A percentile compares a stretch with the other conserved stretches of the same genome.
These are phyloP conservation scores for Nothocercus julius DNA, from an alignment of 2,113 vertebrate genomes.

Conservation along the genomic window DNA sequence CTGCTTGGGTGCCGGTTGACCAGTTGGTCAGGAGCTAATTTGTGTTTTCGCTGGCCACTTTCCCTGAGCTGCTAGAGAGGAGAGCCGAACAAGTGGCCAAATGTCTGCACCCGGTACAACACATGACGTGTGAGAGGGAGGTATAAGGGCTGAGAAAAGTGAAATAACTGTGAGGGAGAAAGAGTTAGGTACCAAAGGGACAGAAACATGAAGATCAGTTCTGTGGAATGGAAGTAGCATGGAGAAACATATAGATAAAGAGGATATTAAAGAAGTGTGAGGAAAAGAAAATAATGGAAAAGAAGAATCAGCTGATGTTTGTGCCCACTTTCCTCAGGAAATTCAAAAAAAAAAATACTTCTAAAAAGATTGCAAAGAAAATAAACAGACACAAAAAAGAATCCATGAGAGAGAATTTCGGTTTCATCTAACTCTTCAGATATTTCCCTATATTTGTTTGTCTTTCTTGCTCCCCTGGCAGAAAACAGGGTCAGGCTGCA, in stretches of 20 bases:
- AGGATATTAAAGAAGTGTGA: not conserved
- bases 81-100: not conserved
- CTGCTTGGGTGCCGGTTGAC: not conserved
- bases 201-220: not conserved
- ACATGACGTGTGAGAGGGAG: not conserved
- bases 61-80: not conserved
- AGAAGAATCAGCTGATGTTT: not conserved
- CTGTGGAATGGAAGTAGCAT: not conserved
- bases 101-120: not conserved
- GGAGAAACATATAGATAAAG: not conserved
- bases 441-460: not conserved
- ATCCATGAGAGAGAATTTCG: not conserved
- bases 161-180: not conserved
- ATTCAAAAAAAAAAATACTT: not conserved
- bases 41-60: fast-evolving
- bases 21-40: not conserved
- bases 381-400: not conserved
- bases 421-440: not conserved
- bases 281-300: not conserved
- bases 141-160: not conserved
- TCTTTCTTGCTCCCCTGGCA: not conserved
- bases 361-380: not conserved
- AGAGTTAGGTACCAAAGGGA: not conserved
- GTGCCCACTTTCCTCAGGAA: not conserved
- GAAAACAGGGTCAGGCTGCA: not conserved